A percentile compares a stretch with the other conserved stretches of the same genome.
Conservation (phyloP, 1,140 invertebrate species). For the Drosophila sulfurigaster region DNA sequence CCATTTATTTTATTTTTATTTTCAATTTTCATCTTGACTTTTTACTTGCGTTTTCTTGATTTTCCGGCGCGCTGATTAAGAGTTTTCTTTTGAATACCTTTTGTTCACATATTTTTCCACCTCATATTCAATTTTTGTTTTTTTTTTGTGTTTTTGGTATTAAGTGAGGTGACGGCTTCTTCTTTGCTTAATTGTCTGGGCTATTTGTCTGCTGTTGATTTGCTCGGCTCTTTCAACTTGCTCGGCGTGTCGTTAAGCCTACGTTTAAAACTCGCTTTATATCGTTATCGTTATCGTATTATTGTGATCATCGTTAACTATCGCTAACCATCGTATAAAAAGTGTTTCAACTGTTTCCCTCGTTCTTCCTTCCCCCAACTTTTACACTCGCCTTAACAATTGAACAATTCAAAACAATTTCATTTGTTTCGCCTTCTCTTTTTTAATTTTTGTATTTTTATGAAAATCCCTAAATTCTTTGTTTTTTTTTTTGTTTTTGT, state of each 20-base stretch:
- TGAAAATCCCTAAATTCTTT: conserved; percentile 56
- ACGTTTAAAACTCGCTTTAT: conserved; percentile 60
- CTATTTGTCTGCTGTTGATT: conserved; percentile 60
- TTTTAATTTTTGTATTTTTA: conserved; percentile 32
- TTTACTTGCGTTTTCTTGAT: conserved; percentile 8
- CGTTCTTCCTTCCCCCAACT: conserved; percentile 19
- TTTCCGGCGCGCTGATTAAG: conserved; percentile 37
- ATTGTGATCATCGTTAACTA: conserved; percentile 46
- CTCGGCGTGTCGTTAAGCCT: conserved; percentile 53
- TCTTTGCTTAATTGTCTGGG: conserved; percentile 26
- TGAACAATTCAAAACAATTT: conserved; percentile 55
- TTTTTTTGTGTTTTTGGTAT: conserved; percentile 31
- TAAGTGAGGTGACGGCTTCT: conserved; percentile 22
- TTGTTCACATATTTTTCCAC: conserved; percentile 12
- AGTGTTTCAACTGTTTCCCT: conserved; percentile 48
- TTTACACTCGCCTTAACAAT: conserved; percentile 61
- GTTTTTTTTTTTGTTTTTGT: conserved; percentile 24
- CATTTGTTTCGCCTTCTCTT: conserved; percentile 20
- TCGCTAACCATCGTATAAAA: conserved; percentile 40
- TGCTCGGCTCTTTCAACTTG: conserved; percentile 53
- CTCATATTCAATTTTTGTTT: conserved; percentile 24
- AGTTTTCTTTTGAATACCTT: conserved; percentile 31
- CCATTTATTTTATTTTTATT: conserved; percentile 46
- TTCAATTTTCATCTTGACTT: conserved; percentile 6
- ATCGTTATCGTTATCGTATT: conserved; percentile 63